These are phyloP conservation scores for Agriotes lineatus DNA, from an alignment of 2,888 invertebrate species.

Conservation along the genomic window DNA sequence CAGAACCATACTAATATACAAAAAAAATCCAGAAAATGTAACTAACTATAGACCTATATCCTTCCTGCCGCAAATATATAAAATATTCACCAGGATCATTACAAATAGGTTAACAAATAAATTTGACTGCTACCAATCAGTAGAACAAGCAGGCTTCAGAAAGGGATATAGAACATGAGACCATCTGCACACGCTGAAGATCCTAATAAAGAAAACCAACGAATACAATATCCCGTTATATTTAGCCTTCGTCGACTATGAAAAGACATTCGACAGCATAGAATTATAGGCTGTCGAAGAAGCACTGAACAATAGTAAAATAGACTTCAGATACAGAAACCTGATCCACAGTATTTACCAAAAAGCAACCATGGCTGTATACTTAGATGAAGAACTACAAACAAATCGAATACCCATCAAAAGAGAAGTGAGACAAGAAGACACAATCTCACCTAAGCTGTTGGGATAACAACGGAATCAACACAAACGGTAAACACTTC, in stretches of 20 bases:
- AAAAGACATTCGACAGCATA: background rate
- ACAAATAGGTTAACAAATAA: too few relatives aligned
- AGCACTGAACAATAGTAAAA: background rate
- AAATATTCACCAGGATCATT: too few relatives aligned
- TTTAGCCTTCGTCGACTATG: background rate
- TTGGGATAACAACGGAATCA: too few relatives aligned
- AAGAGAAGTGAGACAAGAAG: background rate
- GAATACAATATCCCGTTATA: too few relatives aligned
- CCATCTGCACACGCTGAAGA: background rate
- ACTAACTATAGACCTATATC: too few relatives aligned
- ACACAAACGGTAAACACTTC: background rate
- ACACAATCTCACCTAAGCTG: background rate
- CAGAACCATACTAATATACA: too few relatives aligned
- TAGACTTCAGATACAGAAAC: background rate
- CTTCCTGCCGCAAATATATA: too few relatives aligned
- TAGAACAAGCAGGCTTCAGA: slow-evolving; percentile 1
- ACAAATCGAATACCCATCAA: background rate
- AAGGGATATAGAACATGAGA: background rate
- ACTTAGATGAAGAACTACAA: background rate
- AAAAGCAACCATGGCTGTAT: background rate
- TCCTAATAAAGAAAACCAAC: background rate
- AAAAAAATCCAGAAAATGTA: too few relatives aligned
- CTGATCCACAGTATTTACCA: background rate
- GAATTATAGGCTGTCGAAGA: background rate
- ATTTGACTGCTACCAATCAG: too few relatives aligned